Base-by-base conservation (phyloP, 23 tunicate genomes). In the Oikopleura dioica region DNA sequence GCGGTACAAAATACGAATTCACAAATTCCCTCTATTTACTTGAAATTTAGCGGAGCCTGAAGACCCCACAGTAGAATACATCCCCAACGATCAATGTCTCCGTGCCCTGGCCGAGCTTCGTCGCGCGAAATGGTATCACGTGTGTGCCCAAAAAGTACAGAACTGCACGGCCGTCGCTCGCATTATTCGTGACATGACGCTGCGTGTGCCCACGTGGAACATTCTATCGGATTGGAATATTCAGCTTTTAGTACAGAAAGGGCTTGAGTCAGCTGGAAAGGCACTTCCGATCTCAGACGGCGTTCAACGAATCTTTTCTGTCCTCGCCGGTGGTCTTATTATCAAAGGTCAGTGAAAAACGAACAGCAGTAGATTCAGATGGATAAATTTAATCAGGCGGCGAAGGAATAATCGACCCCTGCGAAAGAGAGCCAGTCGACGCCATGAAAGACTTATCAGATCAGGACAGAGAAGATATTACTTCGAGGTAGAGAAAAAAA, bases 121-220 rank as follows among this genome's bases (percentile, higher is more conserved):
- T 12, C 72, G 72, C 2, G 72, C 72, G 2, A 63, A 63, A 28
- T 63, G 72, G 72, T 63, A 63, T 63, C 72, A 63, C 33, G 72
- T 63, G 29, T 63, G 72, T 28, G 72, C 72, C 30, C 16, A 12
- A 31, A 63, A 63, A 31, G 4, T 63, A 5, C 72, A 63, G 26
- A 63, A 63, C 33, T 63, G 72, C 26, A 2, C 26, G 32, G 72
- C 16, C 30, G 72, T 63, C 5, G 16, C 72, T 2, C 29, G 72
- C 2, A 24, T 63, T 5, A 24, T 63, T 24, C 72, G 72, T 21
- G 72, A 63, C 26, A 63, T 63, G 72, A 12, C 72, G 33, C 33
- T 63, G 72, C 72, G 72, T 16, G 72, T 63, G 16, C 72, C 72
- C 16, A 63, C 72, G 32, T 63, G 72, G 72, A 63, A 63, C 26